These are phyloP conservation scores for Cichladusa arquata DNA, from an alignment of 2,113 vertebrate genomes.

Conservation along the genomic window DNA sequence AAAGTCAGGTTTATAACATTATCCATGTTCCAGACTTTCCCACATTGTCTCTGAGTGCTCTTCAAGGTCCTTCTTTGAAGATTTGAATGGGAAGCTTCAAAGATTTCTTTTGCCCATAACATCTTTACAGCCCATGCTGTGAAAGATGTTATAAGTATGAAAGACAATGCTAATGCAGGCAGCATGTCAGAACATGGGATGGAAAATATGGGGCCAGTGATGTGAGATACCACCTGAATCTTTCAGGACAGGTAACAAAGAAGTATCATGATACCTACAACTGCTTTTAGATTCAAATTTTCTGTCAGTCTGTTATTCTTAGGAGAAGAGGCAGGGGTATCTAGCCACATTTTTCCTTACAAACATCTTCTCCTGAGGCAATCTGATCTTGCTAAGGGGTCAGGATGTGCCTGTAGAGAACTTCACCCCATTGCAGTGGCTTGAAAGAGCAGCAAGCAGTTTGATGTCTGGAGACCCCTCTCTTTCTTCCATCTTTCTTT, in stretches of 20 bases:
- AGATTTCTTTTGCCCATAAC: background rate
- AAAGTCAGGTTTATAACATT: background rate
- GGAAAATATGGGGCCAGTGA: background rate
- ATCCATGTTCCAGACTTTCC: background rate
- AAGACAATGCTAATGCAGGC: background rate
- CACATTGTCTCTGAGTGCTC: background rate
- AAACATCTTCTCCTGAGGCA: background rate
- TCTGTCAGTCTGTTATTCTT: background rate
- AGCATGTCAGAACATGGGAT: background rate
- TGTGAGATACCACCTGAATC: background rate
- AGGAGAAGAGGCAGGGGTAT: background rate
- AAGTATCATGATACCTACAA: background rate
- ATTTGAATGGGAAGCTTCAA: conserved; percentile 4
- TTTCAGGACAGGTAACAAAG: background rate
- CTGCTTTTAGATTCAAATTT: background rate
- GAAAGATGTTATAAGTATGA: background rate
- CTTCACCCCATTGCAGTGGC: background rate
- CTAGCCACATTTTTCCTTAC: background rate
- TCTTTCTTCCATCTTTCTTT: background rate
- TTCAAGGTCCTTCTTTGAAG: conserved; percentile 39
- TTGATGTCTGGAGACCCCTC: background rate
- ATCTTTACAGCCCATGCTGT: background rate
- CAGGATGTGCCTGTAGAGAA: background rate
- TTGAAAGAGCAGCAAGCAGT: background rate
- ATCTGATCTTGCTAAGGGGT: background rate